Percentiles rank a stretch among this genome's conserved stretches.
Evolutionary conservation across 2,113 vertebrate genomes (phyloP).

Genomic region (Hemichromis elongatus): DNA sequence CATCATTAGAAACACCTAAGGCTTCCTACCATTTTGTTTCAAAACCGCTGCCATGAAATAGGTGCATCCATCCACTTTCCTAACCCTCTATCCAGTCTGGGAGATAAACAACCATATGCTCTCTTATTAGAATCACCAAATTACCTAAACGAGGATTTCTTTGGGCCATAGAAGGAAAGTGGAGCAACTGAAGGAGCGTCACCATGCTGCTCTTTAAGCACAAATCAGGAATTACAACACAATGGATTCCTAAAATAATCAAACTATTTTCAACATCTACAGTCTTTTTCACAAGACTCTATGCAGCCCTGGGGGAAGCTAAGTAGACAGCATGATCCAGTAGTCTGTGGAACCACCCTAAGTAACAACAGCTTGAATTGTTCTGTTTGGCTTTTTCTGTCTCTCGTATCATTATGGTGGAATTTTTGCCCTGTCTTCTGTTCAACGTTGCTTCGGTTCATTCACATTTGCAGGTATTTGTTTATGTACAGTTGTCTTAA

Average conservation of each 20-base stretch:
- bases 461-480: neutral
- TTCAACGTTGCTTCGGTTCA: neutral
- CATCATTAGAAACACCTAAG: neutral
- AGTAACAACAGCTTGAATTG: neutral
- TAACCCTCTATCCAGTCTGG: neutral
- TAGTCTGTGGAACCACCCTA: neutral
- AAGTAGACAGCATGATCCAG: neutral
- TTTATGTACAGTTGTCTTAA: neutral
- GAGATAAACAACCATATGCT: neutral
- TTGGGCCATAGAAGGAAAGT: neutral
- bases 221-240: neutral
- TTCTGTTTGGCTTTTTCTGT: neutral
- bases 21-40: neutral
- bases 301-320: neutral
- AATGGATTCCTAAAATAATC: neutral
- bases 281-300: neutral
- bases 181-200: neutral
- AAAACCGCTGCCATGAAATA: neutral
- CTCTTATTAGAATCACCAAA: neutral
- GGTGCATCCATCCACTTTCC: neutral
- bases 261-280: neutral
- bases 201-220: neutral
- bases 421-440: neutral
- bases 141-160: neutral
- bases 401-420: neutral